These are phyloP conservation scores for Maconellicoccus hirsutus DNA, from an alignment of 1,140 invertebrate genomes.

Conservation along the genomic window DNA sequence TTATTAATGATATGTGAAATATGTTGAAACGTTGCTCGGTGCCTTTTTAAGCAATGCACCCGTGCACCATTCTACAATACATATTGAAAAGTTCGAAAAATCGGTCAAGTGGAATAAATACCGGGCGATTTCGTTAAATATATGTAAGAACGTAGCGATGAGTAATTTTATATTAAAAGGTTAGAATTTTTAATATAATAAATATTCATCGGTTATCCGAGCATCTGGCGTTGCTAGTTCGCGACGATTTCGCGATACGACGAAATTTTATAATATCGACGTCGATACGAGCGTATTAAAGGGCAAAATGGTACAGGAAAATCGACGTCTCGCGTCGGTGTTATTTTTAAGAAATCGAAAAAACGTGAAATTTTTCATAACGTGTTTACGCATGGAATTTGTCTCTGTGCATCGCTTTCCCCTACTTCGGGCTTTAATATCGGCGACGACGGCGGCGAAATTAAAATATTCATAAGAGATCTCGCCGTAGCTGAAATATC, in stretches of 20 bases:
- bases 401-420: too few relatives aligned
- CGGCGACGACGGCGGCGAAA: background rate
- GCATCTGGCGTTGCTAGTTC: too few relatives aligned
- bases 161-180: background rate
- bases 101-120: constrained; percentile 18
- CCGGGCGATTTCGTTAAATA: constrained; percentile 10
- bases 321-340: too few relatives aligned
- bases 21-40: background rate
- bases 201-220: too few relatives aligned
- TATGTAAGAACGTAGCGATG: background rate
- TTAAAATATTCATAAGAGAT: background rate
- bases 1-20: constrained; percentile 19
- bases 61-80: background rate
- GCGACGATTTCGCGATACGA: too few relatives aligned
- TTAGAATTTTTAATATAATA: background rate
- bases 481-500: background rate
- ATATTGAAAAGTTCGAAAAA: background rate
- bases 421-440: too few relatives aligned
- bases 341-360: too few relatives aligned
- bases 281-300: too few relatives aligned
- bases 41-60: background rate
- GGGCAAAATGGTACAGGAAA: too few relatives aligned
- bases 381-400: too few relatives aligned
- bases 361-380: too few relatives aligned
- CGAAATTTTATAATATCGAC: too few relatives aligned